Evolutionary conservation across 2,888 invertebrate species (phyloP).

Genomic region (Silvanus unidentatus): DNA sequence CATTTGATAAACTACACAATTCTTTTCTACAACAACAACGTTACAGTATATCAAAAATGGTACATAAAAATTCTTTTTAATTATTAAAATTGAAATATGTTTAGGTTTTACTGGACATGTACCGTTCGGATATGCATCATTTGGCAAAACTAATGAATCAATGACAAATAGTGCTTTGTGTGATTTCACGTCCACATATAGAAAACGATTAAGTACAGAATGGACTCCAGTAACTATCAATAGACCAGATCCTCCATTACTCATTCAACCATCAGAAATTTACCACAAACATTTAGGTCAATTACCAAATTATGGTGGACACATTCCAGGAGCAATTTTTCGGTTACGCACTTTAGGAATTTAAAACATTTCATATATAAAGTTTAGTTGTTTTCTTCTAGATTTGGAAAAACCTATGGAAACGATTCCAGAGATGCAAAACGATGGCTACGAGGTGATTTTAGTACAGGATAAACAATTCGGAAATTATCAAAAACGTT

Average conservation of each 20-base stretch:
- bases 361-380: no score
- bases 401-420: slow-evolving; percentile 71
- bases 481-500: no score
- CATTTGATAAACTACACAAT: slow-evolving; percentile 38
- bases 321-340: slow-evolving; percentile 68
- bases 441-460: slow-evolving; percentile 64
- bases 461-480: slow-evolving; percentile 33
- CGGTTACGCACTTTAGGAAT: no score
- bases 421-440: slow-evolving; percentile 69
- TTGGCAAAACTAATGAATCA: slow-evolving; percentile 59
- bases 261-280: slow-evolving; percentile 54
- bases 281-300: slow-evolving; percentile 70
- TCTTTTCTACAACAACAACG: slow-evolving; percentile 39
- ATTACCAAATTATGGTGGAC: slow-evolving; percentile 71
- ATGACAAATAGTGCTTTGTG: slow-evolving; percentile 66
- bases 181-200: slow-evolving; percentile 70
- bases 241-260: slow-evolving; percentile 48
- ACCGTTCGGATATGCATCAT: slow-evolving; percentile 59
- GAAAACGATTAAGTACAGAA: slow-evolving; percentile 63
- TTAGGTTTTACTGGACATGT: slow-evolving; percentile 62
- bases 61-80: background rate
- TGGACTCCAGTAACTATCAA: slow-evolving; percentile 66
- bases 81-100: no score
- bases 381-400: no score
- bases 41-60: slow-evolving; percentile 21